A percentile compares a stretch with the other conserved stretches of the same genome.
phyloP scores from a whole-genome alignment of 2,888 invertebrate genomes.

The Watsonalla binaria region DNA sequence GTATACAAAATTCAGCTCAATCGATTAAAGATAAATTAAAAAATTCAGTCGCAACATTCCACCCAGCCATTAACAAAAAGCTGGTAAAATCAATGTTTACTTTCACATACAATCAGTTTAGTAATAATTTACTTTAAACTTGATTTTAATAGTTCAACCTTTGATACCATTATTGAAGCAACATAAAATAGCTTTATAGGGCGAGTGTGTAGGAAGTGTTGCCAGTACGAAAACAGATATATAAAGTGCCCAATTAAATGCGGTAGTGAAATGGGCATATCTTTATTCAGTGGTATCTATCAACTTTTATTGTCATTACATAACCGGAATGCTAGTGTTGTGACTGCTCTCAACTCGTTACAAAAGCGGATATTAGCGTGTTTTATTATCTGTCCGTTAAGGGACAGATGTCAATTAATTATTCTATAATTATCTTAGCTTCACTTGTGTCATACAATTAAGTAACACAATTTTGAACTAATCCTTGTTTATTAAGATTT shows the following conservation, averaged over 20 bases:
- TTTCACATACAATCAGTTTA: too few relatives aligned
- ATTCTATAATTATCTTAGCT: not conserved
- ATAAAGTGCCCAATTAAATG: slow-evolving; percentile 26
- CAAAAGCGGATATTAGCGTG: slow-evolving; percentile 30
- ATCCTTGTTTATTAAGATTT: too few relatives aligned
- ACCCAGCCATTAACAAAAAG: too few relatives aligned
- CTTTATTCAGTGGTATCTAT: slow-evolving; percentile 31
- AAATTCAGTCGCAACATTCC: too few relatives aligned
- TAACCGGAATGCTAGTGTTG: slow-evolving; percentile 36
- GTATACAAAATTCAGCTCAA: too few relatives aligned
- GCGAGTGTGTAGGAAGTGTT: not conserved
- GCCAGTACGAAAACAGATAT: slow-evolving; percentile 2
- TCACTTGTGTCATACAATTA: too few relatives aligned
- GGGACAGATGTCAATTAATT: slow-evolving; percentile 8
- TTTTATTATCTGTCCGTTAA: slow-evolving; percentile 30
- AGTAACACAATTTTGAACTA: too few relatives aligned
- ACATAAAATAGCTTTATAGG: not conserved
- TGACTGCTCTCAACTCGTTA: slow-evolving; percentile 28
- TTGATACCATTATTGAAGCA: not conserved
- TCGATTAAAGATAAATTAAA: too few relatives aligned
- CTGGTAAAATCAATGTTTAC: too few relatives aligned
- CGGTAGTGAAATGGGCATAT: slow-evolving; percentile 26
- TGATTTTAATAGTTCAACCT: not conserved
- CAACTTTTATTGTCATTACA: slow-evolving; percentile 34
- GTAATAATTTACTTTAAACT: not conserved